Evolutionary conservation across 1,140 invertebrate genomes (phyloP), one percentile per base, ranked within the genome.

Genomic region (Choristoneura fumiferana): DNA sequence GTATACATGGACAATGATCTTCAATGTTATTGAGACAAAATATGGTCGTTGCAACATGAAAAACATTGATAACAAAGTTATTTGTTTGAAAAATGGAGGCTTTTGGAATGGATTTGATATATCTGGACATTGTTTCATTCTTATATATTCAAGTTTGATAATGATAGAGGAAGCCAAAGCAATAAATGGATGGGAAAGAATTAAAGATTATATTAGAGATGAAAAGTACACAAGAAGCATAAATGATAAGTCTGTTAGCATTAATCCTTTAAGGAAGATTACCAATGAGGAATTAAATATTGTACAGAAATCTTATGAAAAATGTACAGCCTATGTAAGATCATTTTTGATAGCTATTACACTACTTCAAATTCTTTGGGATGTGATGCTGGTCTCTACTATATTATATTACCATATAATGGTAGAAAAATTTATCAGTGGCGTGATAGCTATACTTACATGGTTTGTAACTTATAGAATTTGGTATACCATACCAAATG

Each of bases 341-440:
- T 90, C 90, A 4, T 83, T 95, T 18, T 95, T 99, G 57, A 93
- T 97, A 62, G 85, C 86, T 0, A 95, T 98, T 86, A 94, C 97
- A 0, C 43, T 94, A 0, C 90, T 98, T 34, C 93, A 94, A 71
- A 65, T 98, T 8, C 73, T 99, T 2, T 99, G 97, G 96, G 97
- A 99, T 89, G 91, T 98, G 0, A 98, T 98, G 97, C 87, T 99
- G 13, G 90, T 96, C 0, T 94, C 93, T n/a, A 98, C 97, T 0
- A 93, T 98, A 78, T 87, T 98, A 0, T 98, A 98, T 86, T 99
- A 97, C 90, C 98, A 99, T 82, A 95, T 95, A 36, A 96, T 98
- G 94, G 92, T 97, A 18, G 97, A 99, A 81, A 99, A 99, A 84
- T 94, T 99, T 54, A 78, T 97, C 4, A 98, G 96, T 62, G 96